Evolutionary conservation across 2,888 invertebrate genomes (phyloP).

Genomic region (Heliconius hortense): DNA sequence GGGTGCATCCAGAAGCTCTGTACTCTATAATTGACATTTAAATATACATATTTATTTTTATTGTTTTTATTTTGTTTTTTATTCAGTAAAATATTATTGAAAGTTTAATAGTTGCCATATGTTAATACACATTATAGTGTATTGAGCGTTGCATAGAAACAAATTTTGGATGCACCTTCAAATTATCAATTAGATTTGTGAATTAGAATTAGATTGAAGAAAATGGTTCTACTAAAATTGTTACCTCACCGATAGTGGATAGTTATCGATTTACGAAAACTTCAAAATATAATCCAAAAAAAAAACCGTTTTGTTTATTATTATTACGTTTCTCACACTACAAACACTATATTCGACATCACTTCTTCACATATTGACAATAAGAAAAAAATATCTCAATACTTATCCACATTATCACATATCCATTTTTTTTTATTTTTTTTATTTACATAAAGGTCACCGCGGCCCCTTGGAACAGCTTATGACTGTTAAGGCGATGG

Average conservation of each 20-base stretch:
- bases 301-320: not conserved
- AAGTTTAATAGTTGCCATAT: slow-evolving; percentile 24
- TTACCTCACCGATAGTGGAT: slow-evolving; percentile 81
- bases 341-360: not conserved
- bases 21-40: slow-evolving; percentile 8
- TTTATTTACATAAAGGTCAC: too few species aligned
- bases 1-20: slow-evolving; percentile 49
- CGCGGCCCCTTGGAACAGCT: too few species aligned
- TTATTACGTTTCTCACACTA: not conserved
- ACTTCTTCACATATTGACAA: not conserved
- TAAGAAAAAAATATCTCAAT: too few species aligned
- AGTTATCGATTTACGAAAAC: slow-evolving; percentile 77
- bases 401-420: too few species aligned
- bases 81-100: slow-evolving; percentile 13
- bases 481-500: too few species aligned
- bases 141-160: slow-evolving; percentile 26
- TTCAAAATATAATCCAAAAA: slow-evolving; percentile 68
- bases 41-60: slow-evolving; percentile 3
- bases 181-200: slow-evolving; percentile 69
- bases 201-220: slow-evolving; percentile 68
- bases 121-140: slow-evolving; percentile 14
- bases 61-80: slow-evolving; percentile 19
- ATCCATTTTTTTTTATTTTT: too few species aligned
- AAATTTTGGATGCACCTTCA: slow-evolving; percentile 63
- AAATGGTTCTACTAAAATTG: slow-evolving; percentile 74